Evolutionary conservation across 2,113 vertebrate species (phyloP).

Genomic region (Sus scrofa): DNA sequence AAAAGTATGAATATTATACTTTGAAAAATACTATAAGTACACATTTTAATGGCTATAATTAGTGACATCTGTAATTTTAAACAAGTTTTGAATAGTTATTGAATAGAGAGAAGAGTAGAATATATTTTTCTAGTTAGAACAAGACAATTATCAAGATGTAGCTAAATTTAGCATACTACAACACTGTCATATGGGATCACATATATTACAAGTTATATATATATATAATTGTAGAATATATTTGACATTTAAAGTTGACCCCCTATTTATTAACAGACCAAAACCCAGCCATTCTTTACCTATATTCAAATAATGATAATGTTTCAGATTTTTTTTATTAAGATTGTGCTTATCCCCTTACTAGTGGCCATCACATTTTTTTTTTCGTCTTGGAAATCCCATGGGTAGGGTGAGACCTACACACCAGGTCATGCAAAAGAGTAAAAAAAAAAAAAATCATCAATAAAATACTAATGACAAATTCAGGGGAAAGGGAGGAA

Average conservation of each 20-base stretch:
- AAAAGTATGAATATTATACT: background rate
- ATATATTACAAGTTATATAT: no score
- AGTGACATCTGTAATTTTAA: background rate
- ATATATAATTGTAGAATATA: no score
- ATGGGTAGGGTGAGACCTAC: background rate
- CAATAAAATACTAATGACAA: background rate
- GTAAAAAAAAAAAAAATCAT: background rate
- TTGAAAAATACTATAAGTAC: background rate
- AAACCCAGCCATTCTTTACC: background rate
- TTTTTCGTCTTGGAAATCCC: background rate
- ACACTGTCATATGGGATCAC: no score
- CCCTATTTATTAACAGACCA: background rate
- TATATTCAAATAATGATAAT: background rate
- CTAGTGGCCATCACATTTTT: background rate
- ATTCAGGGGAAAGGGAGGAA: background rate
- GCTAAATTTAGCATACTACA: no score
- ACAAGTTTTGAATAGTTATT: no score
- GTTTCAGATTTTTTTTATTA: background rate
- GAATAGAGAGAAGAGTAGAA: no score
- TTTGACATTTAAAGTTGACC: background rate
- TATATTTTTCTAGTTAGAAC: no score
- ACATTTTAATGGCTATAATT: conserved; percentile 2
- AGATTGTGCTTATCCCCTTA: background rate
- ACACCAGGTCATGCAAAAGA: background rate
- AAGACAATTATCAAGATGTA: no score